Conservation (phyloP, 2,113 vertebrate species). For the Spheniscus mendiculus region DNA sequence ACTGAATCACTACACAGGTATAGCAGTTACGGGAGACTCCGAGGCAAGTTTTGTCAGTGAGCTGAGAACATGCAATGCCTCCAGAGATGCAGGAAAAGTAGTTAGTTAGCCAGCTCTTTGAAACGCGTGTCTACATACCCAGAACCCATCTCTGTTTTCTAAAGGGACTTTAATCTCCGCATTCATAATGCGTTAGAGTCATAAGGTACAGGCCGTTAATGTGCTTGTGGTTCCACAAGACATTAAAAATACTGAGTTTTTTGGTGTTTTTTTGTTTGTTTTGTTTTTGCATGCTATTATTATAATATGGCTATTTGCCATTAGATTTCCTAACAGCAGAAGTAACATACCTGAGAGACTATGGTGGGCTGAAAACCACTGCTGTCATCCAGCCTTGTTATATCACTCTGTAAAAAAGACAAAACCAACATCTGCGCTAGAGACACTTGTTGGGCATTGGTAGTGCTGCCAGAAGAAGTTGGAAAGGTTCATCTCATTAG, state of each 20-base stretch:
- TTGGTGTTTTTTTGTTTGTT: background rate
- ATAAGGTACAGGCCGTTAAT: background rate
- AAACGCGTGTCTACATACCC: accelerated
- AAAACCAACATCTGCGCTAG: background rate
- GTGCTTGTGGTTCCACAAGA: background rate
- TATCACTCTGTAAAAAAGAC: slow-evolving; percentile 33
- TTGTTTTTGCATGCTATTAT: background rate
- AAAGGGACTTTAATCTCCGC: background rate
- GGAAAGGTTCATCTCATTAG: background rate
- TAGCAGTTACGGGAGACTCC: background rate
- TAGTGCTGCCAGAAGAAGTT: background rate
- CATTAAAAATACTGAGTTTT: background rate
- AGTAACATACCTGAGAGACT: slow-evolving; percentile 63
- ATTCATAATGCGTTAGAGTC: background rate
- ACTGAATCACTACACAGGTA: background rate
- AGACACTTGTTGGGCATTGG: background rate
- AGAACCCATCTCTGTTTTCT: background rate
- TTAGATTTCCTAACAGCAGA: background rate
- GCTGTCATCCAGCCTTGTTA: background rate
- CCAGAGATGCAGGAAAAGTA: background rate
- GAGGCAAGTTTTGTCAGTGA: background rate
- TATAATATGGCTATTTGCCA: background rate
- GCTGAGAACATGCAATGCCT: background rate
- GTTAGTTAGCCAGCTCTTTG: background rate
- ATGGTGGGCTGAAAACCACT: background rate